A percentile compares a stretch with the other conserved stretches of the same genome.
phyloP scores from a whole-genome alignment of 2,888 invertebrate genomes.

The Phlogophora meticulosa region DNA sequence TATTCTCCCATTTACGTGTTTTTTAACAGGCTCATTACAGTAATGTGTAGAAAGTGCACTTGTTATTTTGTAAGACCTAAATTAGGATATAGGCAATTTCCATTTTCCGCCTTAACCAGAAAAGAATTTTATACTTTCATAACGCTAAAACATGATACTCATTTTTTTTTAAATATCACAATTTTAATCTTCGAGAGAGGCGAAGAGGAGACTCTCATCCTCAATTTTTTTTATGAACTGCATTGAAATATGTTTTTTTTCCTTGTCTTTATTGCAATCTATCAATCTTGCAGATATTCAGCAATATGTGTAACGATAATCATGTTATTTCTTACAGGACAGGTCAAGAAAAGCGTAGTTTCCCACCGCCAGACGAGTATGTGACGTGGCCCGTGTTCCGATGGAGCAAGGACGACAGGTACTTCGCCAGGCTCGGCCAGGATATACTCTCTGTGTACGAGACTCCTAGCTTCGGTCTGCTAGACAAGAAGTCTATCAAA shows the following conservation, averaged over 20 bases:
- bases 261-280: too few species aligned
- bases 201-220: too few species aligned
- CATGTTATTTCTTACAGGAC: conserved; percentile 89
- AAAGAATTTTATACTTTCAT: background rate
- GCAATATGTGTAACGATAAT: background rate
- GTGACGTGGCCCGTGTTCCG: conserved; percentile 98
- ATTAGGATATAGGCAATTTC: background rate
- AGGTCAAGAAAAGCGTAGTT: conserved; percentile 97
- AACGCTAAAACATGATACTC: background rate
- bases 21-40: conserved; percentile 8
- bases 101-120: background rate
- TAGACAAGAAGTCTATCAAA: conserved; percentile 98
- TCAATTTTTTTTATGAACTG: too few species aligned
- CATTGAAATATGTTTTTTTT: too few species aligned
- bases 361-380: conserved; percentile 95
- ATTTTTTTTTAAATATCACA: too few species aligned
- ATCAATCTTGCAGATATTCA: too few species aligned
- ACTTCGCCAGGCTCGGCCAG: conserved; percentile 96
- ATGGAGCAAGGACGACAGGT: conserved; percentile 99
- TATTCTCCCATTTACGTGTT: background rate
- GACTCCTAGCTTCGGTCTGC: conserved; percentile 98
- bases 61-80: background rate
- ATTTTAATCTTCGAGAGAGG: too few species aligned
- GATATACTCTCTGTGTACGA: conserved; percentile 98
- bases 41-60: conserved; percentile 8